These are phyloP conservation scores for Augochlorella aurata DNA, from an alignment of 2,888 invertebrate genomes.

Conservation along the genomic window DNA sequence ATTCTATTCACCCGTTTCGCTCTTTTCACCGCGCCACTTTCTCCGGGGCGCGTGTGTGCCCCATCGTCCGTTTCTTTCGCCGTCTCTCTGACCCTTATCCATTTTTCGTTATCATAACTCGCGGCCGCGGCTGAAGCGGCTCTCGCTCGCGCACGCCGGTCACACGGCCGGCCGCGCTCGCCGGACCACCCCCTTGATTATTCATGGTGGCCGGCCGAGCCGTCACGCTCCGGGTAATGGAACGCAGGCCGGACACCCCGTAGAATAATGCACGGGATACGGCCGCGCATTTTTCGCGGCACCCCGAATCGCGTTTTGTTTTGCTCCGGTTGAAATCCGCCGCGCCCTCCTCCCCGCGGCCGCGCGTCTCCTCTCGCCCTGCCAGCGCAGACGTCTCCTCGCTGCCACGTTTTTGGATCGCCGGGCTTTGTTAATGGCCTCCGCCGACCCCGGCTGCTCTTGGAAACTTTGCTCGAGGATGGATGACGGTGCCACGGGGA, in stretches of 20 bases:
- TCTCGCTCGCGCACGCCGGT: neutral
- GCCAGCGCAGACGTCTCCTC: too few species aligned
- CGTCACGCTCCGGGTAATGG: conserved; percentile 23
- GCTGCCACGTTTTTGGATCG: too few species aligned
- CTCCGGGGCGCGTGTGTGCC: conserved; percentile 17
- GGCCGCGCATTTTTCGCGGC: neutral
- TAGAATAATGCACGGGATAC: conserved; percentile 24
- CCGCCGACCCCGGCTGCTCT: too few species aligned
- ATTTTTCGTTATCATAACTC: conserved; percentile 58
- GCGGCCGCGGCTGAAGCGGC: conserved; percentile 7
- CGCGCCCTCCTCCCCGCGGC: too few species aligned
- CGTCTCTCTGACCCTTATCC: conserved; percentile 48
- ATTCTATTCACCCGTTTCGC: conserved; percentile 74
- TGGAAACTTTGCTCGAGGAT: too few species aligned
- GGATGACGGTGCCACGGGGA: too few species aligned
- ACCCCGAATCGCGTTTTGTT: neutral
- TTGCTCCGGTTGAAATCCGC: too few species aligned
- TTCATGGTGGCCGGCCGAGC: conserved; percentile 27
- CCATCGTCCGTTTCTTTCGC: conserved; percentile 29
- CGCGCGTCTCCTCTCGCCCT: too few species aligned
- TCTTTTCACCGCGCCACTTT: conserved; percentile 59
- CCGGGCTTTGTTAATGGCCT: too few species aligned
- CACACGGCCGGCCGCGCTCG: conserved; percentile 3
- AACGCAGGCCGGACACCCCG: neutral
- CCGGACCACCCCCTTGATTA: conserved; percentile 28